phyloP scores from a whole-genome alignment of 1,140 invertebrate species.

The Cephus cinctus region DNA sequence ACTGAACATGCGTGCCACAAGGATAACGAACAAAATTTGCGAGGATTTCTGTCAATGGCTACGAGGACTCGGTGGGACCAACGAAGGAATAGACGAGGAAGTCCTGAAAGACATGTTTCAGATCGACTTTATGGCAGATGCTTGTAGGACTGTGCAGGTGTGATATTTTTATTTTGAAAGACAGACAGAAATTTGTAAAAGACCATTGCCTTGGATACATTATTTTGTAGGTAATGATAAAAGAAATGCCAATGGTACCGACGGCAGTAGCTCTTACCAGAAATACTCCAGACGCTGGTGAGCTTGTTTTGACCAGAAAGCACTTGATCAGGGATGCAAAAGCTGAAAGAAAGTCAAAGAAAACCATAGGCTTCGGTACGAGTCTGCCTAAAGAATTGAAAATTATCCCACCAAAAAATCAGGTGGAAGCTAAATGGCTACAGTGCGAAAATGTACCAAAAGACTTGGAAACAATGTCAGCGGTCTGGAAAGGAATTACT shows the following conservation, averaged over 20 bases:
- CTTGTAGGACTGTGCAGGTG: constrained; percentile 54
- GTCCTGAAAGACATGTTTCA: constrained; percentile 57
- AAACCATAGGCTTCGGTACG: constrained; percentile 52
- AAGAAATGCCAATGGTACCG: constrained; percentile 41
- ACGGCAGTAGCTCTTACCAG: constrained; percentile 23
- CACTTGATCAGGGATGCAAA: constrained; percentile 55
- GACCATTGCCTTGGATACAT: constrained; percentile 41
- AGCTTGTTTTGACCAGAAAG: constrained; percentile 43
- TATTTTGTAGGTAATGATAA: constrained; percentile 26
- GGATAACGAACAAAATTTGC: constrained; percentile 42
- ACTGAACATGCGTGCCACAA: constrained; percentile 37
- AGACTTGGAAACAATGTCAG: constrained; percentile 59
- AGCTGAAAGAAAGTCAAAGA: constrained; percentile 49
- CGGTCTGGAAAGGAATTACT: constrained; percentile 59
- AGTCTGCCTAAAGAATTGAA: constrained; percentile 54
- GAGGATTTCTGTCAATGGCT: constrained; percentile 64
- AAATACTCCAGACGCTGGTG: constrained; percentile 43
- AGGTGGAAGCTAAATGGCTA: constrained; percentile 53
- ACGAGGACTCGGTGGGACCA: constrained; percentile 45
- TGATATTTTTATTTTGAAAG: constrained; percentile 18
- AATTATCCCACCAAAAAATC: constrained; percentile 55
- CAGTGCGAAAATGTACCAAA: constrained; percentile 53
- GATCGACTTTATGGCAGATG: constrained; percentile 59
- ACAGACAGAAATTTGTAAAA: constrained; percentile 46
- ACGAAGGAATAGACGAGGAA: constrained; percentile 47